phyloP scores from a whole-genome alignment of 2,797 vertebrate species.

The Telmatherina bonti region DNA sequence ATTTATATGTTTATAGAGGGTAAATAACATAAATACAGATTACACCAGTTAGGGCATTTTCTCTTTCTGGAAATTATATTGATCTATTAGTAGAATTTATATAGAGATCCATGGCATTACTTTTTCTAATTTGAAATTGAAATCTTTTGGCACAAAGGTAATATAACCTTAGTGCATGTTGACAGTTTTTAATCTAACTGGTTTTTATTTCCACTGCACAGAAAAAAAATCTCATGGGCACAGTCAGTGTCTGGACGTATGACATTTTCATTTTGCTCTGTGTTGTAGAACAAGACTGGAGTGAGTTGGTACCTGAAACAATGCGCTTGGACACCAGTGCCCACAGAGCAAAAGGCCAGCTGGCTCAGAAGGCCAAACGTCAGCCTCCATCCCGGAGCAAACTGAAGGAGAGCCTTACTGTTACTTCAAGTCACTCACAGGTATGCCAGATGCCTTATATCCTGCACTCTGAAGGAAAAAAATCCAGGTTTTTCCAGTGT shows the following conservation, averaged over 20 bases:
- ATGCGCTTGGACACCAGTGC: conserved; percentile 92
- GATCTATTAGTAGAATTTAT: background rate
- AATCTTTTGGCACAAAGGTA: background rate
- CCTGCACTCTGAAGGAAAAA: background rate
- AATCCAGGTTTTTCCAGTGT: background rate
- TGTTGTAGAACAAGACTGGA: conserved; percentile 83
- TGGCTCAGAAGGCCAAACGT: conserved; percentile 90
- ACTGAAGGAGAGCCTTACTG: conserved; percentile 84
- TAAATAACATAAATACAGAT: too few species aligned
- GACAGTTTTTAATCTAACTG: too few species aligned
- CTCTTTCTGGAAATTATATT: too few species aligned
- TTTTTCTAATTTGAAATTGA: background rate
- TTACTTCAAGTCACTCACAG: conserved; percentile 70
- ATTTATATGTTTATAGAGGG: too few species aligned
- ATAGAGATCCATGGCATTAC: too few species aligned
- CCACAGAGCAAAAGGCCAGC: conserved; percentile 89
- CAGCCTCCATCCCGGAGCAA: conserved; percentile 90
- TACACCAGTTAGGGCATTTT: too few species aligned
- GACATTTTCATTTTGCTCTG: background rate
- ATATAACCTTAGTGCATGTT: too few species aligned
- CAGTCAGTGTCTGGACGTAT: background rate
- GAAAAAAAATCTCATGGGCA: background rate
- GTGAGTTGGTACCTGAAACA: conserved; percentile 87
- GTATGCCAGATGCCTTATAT: conserved; percentile 60
- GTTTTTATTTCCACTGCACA: too few species aligned